Evolutionary conservation across 2,797 vertebrate genomes (phyloP).

Genomic region (Rhinatrema bivittatum): DNA sequence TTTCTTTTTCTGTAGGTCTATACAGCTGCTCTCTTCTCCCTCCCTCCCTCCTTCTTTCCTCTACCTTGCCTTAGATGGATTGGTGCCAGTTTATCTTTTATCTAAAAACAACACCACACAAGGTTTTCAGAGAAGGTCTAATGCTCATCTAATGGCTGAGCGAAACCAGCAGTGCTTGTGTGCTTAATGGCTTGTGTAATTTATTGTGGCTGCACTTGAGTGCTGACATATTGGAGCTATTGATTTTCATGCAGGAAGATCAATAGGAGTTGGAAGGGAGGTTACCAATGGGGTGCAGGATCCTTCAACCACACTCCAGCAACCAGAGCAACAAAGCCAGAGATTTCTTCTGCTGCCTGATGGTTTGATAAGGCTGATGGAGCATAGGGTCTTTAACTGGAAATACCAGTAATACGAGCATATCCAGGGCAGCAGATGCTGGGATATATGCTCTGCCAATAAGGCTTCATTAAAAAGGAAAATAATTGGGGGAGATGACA

Average conservation of each 20-base stretch:
- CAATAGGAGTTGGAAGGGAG: conserved; percentile 35
- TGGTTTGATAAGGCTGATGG: conserved; percentile 20
- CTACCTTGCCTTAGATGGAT: no score
- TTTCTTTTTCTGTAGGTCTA: no score
- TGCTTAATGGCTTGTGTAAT: conserved; percentile 61
- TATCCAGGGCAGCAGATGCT: conserved; percentile 22
- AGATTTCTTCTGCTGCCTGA: not conserved
- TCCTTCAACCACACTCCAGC: not conserved
- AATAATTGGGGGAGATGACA: conserved; percentile 2
- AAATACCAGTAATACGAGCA: not conserved
- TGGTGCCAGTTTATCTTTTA: conserved; percentile 7
- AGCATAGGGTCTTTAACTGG: not conserved
- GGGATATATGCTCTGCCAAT: conserved; percentile 19
- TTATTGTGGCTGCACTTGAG: conserved; percentile 60
- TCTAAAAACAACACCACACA: conserved; percentile 18
- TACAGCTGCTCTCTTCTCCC: no score
- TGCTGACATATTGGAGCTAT: conserved; percentile 76
- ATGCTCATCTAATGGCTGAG: conserved; percentile 18
- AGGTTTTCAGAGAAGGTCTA: conserved; percentile 5
- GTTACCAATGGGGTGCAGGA: not conserved
- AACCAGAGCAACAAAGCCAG: not conserved
- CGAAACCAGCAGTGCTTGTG: conserved; percentile 37
- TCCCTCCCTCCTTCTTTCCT: no score
- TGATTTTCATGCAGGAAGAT: conserved; percentile 70
- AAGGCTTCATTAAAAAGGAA: not conserved